These are phyloP conservation scores for Diarsia rubi DNA, from an alignment of 2,888 invertebrate species.

Conservation along the genomic window DNA sequence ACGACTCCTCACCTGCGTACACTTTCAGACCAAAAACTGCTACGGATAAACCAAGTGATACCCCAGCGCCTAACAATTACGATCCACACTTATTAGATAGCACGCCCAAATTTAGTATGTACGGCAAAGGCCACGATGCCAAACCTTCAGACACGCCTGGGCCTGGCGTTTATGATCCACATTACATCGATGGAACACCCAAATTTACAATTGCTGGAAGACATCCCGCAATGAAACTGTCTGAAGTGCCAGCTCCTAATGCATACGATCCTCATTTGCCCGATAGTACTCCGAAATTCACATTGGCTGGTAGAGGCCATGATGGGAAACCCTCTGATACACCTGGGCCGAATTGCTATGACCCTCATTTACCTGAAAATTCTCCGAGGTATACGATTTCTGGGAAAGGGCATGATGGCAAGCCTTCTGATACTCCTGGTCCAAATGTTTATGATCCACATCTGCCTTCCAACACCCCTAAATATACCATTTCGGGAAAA, in stretches of 20 bases:
- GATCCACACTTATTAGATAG: conserved; percentile 83
- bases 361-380: conserved; percentile 88
- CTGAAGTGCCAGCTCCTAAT: conserved; percentile 92
- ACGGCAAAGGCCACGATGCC: conserved; percentile 83
- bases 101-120: conserved; percentile 90
- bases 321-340: conserved; percentile 88
- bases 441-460: conserved; percentile 91
- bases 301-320: conserved; percentile 90
- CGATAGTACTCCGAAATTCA: conserved; percentile 90
- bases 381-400: conserved; percentile 93
- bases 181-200: conserved; percentile 90
- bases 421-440: conserved; percentile 89
- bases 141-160: conserved; percentile 91
- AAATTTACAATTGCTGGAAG: conserved; percentile 92
- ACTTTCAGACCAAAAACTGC: conserved; percentile 85
- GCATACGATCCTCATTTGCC: conserved; percentile 90
- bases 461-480: conserved; percentile 90
- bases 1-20: conserved; percentile 88
- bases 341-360: conserved; percentile 89
- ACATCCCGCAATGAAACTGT: conserved; percentile 88
- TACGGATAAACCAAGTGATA: conserved; percentile 89
- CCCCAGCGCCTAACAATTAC: conserved; percentile 85
- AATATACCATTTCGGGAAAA: conserved; percentile 93
- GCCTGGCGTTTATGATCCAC: conserved; percentile 92
- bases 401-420: conserved; percentile 86